These are phyloP conservation scores for Acanthoscelides obtectus DNA, from an alignment of 2,888 invertebrate genomes.

Conservation along the genomic window DNA sequence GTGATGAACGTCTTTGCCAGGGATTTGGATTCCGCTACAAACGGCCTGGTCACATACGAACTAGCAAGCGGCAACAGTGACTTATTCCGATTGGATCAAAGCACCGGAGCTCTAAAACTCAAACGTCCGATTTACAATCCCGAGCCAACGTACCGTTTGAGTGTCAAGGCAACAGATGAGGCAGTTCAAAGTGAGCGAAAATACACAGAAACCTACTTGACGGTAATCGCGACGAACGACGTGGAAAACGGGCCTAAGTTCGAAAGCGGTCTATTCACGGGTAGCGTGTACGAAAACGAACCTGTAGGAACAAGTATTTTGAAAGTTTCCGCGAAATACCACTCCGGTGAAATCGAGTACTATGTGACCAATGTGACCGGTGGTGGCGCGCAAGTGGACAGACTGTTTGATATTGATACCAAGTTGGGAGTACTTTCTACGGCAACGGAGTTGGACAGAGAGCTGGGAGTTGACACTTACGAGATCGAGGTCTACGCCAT, in stretches of 20 bases:
- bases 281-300: slow-evolving; percentile 85
- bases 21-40: slow-evolving; percentile 87
- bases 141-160: slow-evolving; percentile 75
- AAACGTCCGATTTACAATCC: slow-evolving; percentile 57
- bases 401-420: slow-evolving; percentile 87
- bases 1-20: slow-evolving; percentile 78
- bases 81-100: slow-evolving; percentile 75
- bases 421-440: slow-evolving; percentile 84
- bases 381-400: slow-evolving; percentile 72
- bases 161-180: slow-evolving; percentile 86
- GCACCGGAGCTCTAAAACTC: slow-evolving; percentile 68
- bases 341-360: slow-evolving; percentile 72
- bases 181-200: slow-evolving; percentile 84
- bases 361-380: slow-evolving; percentile 85
- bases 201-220: slow-evolving; percentile 82
- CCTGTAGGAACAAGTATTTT: slow-evolving; percentile 80
- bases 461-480: slow-evolving; percentile 76
- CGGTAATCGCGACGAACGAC: slow-evolving; percentile 66
- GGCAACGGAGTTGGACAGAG: slow-evolving; percentile 76
- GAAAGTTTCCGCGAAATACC: slow-evolving; percentile 69
- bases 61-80: slow-evolving; percentile 74
- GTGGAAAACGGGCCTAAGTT: slow-evolving; percentile 55
- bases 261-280: slow-evolving; percentile 63
- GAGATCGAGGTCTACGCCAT: slow-evolving; percentile 84
- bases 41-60: slow-evolving; percentile 89